A percentile compares a stretch with the other conserved stretches of the same genome.
Evolutionary conservation across 2,888 invertebrate species (phyloP).

Genomic region (Oscheius sp.): DNA sequence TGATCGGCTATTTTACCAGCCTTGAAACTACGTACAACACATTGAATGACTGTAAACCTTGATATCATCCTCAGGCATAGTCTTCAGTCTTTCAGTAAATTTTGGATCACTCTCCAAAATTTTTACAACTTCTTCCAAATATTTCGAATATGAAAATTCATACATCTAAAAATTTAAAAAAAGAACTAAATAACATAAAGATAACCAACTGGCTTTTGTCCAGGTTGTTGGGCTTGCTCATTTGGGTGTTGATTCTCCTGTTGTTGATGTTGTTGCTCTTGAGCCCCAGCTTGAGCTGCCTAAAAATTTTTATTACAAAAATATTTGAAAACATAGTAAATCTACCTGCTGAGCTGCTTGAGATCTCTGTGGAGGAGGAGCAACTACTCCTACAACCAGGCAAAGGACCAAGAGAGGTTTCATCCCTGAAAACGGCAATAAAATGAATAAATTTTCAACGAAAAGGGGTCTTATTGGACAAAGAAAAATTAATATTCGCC

Average conservation of each 20-base stretch:
- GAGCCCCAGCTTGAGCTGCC: slow-evolving; percentile 19
- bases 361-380: slow-evolving; percentile 25
- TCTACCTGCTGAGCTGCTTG: slow-evolving; percentile 24
- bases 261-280: slow-evolving; percentile 1
- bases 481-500: not conserved
- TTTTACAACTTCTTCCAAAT: slow-evolving; percentile 67
- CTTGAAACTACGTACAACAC: slow-evolving; percentile 35
- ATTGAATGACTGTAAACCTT: slow-evolving; percentile 49
- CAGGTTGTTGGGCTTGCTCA: slow-evolving; percentile 25
- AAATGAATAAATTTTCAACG: not conserved
- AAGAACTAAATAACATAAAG: not conserved
- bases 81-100: slow-evolving; percentile 61
- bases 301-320: not conserved
- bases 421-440: too few relatives aligned
- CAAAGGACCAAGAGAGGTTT: slow-evolving; percentile 25
- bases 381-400: slow-evolving; percentile 16
- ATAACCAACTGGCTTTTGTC: slow-evolving; percentile 17
- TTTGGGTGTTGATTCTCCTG: slow-evolving; percentile 5
- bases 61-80: slow-evolving; percentile 66
- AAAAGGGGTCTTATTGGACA: not conserved
- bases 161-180: slow-evolving; percentile 51
- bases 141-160: slow-evolving; percentile 65
- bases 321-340: not conserved
- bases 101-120: slow-evolving; percentile 66
- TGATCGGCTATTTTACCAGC: slow-evolving; percentile 68